Evolutionary conservation across 1,140 invertebrate genomes (phyloP), one percentile per base, ranked within the genome.

Genomic region (Atta colombica): DNA sequence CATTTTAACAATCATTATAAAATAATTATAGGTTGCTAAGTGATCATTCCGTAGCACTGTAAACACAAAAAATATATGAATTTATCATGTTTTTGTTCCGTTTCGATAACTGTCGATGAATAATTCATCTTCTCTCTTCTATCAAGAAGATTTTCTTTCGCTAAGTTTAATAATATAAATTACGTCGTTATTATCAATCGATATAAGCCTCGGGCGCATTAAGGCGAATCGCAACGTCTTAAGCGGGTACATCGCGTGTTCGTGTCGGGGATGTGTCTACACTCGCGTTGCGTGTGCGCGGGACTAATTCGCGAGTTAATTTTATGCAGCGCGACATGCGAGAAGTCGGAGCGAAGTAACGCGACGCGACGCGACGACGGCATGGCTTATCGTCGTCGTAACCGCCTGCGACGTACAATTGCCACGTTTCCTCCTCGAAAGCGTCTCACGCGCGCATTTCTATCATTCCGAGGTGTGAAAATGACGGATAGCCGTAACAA

Each of bases 401-500:
- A 77, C 77, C 77, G 85, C 16, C 77, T 49, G 80, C 85, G 65
- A 80, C 77, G 61, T 55, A 85, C 82, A 85, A 85, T 85, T 78
- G 82, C 31, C 61, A 74, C 82, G 85, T 71, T 86, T 86, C 77
- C 85, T 80, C 53, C 45, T 45, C 85, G 77, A 86, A 31, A 82
- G 39, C 77, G 65, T 81, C 75, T 60, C 75, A 31, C 53, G 39
- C 88, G 90, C 53, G 53, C 88, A 87, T 89, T 91, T 88, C 90
- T 90, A 68, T 86, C 65, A 82, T n/a, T 61, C 87, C 82, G 81
- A 90, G 88, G 90, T 92, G 89, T 89, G 90, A 92, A 90, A 93
- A 92, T 92, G 91, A 91, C 86, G 90, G 88, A 92, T 88, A 86
- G 87, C 84, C 80, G 86, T 85, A 75, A 75, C 60, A 10, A 61